phyloP scores from a whole-genome alignment of 2,113 vertebrate species.

The Vidua chalybeata region DNA sequence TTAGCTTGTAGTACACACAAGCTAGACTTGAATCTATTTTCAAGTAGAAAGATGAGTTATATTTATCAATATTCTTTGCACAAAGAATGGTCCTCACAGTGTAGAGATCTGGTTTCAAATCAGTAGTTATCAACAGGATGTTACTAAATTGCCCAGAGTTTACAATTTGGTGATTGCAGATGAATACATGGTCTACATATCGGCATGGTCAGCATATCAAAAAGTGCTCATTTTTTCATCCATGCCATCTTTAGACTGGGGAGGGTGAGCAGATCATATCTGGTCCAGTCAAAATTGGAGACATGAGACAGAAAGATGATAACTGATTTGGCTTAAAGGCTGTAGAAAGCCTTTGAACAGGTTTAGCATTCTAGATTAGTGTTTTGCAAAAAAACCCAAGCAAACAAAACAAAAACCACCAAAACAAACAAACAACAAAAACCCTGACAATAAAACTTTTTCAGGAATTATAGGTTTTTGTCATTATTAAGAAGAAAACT shows the following conservation, averaged over 20 bases:
- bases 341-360: not conserved
- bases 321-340: not conserved
- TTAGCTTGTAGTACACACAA: not conserved
- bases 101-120: not conserved
- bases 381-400: not conserved
- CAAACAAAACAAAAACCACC: not conserved
- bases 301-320: fast-evolving
- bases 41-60: not conserved
- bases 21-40: not conserved
- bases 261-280: not conserved
- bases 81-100: not conserved
- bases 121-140: not conserved
- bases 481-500: not conserved
- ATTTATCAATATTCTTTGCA: not conserved
- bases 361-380: not conserved
- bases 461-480: not conserved
- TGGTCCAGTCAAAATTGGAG: not conserved
- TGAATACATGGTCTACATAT: not conserved
- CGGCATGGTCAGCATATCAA: not conserved
- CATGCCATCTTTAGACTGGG: not conserved
- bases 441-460: not conserved
- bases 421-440: not conserved
- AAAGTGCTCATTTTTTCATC: not conserved
- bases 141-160: not conserved
- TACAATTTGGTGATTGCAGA: not conserved